Evolutionary conservation across 2,797 vertebrate species (phyloP).

Genomic region (Macrochelys suwanniensis): DNA sequence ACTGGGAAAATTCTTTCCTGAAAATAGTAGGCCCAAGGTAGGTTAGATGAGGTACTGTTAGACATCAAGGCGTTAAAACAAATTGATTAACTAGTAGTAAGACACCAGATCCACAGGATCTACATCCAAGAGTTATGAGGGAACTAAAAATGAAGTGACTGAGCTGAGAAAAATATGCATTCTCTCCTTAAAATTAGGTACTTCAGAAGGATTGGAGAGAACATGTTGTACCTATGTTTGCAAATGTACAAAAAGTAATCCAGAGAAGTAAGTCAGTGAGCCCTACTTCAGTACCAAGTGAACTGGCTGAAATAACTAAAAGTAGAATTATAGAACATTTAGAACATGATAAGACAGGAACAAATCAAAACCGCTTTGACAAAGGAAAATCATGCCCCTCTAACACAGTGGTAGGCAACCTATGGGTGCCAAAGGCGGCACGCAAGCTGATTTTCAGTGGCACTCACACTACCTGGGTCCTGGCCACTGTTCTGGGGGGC

Average conservation of each 20-base stretch:
- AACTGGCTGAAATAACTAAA: background rate
- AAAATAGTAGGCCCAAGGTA: background rate
- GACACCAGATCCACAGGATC: background rate
- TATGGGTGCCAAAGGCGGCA: too few species aligned
- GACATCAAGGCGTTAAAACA: background rate
- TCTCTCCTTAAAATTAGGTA: background rate
- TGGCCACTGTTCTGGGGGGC: too few species aligned
- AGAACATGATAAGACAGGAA: background rate
- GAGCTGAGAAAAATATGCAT: conserved; percentile 8
- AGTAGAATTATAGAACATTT: background rate
- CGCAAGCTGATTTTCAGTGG: too few species aligned
- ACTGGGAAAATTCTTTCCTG: background rate
- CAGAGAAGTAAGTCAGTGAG: background rate
- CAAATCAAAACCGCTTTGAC: background rate
- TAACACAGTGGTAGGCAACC: background rate
- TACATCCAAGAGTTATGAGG: background rate
- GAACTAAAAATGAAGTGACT: background rate
- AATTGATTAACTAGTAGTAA: background rate
- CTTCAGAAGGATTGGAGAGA: background rate
- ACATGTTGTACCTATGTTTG: background rate
- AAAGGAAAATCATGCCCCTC: background rate
- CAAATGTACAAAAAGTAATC: background rate
- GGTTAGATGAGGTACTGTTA: conserved; percentile 2
- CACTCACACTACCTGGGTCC: too few species aligned
- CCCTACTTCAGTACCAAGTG: background rate